Percentiles rank a stretch among this genome's conserved stretches.
Evolutionary conservation across 1,140 invertebrate species (phyloP).

Genomic region (Drosophila rhopaloa): DNA sequence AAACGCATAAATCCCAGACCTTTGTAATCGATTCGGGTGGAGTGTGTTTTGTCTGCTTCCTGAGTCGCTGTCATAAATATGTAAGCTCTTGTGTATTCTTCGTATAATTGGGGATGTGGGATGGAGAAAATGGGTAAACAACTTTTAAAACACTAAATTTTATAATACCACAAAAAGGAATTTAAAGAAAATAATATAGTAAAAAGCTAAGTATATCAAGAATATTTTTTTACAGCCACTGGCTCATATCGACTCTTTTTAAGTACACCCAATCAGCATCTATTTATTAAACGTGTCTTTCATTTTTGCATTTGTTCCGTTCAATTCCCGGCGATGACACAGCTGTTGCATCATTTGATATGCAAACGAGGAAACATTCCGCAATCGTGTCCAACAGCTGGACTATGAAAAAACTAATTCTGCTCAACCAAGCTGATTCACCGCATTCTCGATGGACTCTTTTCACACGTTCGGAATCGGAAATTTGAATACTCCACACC

Average conservation of each 20-base stretch:
- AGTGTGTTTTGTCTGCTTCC: constrained; percentile 13
- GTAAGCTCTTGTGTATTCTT: constrained; percentile 23
- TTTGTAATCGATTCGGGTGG: constrained; percentile 38
- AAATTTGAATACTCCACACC: constrained; percentile 51
- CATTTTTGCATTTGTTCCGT: constrained; percentile 9
- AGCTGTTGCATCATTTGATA: constrained; percentile 33
- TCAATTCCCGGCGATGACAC: not conserved
- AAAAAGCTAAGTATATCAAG: no score
- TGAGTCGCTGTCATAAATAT: constrained; percentile 44
- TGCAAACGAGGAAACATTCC: constrained; percentile 34
- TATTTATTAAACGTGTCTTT: constrained; percentile 10
- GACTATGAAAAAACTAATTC: constrained; percentile 16
- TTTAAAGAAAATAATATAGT: no score
- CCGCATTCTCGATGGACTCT: constrained; percentile 13
- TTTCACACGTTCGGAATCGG: constrained; percentile 64
- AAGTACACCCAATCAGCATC: constrained; percentile 8
- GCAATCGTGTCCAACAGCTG: constrained; percentile 29
- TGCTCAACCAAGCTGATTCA: constrained; percentile 50
- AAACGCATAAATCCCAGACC: constrained; percentile 43
- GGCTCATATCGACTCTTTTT: not conserved
- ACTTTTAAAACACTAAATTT: no score
- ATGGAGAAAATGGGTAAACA: not conserved
- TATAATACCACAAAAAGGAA: no score
- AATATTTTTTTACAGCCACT: no score
- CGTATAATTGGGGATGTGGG: constrained; percentile 30